phyloP scores from a whole-genome alignment of 2,797 vertebrate genomes.

The Hylomyscus alleni region DNA sequence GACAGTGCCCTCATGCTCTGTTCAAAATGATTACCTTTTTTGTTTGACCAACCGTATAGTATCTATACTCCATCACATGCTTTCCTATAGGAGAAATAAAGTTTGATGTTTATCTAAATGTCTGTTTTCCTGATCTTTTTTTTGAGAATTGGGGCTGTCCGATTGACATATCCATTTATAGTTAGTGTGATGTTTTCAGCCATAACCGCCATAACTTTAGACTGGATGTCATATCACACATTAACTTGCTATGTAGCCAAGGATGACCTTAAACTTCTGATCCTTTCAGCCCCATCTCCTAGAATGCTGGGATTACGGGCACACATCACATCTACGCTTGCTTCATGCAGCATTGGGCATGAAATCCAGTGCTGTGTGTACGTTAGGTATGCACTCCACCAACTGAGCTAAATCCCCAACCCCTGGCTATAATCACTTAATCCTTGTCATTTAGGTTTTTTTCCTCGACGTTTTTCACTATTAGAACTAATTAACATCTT shows the following conservation, averaged over 20 bases:
- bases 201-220: not conserved
- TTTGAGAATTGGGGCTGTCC: not conserved
- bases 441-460: not conserved
- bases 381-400: not conserved
- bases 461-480: not conserved
- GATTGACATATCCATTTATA: not conserved
- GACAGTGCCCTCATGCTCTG: not conserved
- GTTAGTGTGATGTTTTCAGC: not conserved
- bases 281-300: not conserved
- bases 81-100: not conserved
- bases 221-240: not conserved
- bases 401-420: not conserved
- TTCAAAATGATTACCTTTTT: not conserved
- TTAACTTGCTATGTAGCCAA: not conserved
- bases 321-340: not conserved
- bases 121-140: not conserved
- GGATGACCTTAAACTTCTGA: no score
- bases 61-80: not conserved
- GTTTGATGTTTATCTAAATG: not conserved
- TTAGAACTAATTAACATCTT: constrained; percentile 43
- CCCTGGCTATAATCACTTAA: not conserved
- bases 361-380: no score
- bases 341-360: not conserved
- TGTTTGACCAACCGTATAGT: not conserved
- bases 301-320: not conserved